Conservation (phyloP, 2,113 vertebrate species). For the Elanoides forficatus region DNA sequence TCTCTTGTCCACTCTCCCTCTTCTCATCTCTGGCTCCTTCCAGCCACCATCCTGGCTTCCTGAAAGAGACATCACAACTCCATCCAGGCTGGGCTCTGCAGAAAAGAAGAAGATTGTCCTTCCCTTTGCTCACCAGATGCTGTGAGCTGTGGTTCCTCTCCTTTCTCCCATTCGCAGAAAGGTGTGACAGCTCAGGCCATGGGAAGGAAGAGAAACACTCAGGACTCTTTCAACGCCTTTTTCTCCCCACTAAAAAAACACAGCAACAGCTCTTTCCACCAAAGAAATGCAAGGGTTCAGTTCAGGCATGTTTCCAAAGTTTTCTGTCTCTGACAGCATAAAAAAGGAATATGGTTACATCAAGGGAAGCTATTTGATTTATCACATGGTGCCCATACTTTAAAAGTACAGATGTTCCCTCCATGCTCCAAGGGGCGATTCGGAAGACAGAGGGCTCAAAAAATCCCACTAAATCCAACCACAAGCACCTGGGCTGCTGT, state of each 20-base stretch:
- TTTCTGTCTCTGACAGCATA: not conserved
- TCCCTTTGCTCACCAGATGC: not conserved
- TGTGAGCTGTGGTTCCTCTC: not conserved
- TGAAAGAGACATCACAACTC: not conserved
- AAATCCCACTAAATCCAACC: not conserved
- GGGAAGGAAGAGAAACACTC: not conserved
- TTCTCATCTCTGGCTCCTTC: not conserved
- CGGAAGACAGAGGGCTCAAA: slow-evolving; percentile 33
- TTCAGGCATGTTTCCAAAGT: not conserved
- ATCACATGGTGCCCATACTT: not conserved
- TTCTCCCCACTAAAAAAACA: not conserved
- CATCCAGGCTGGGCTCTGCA: not conserved
- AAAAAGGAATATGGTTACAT: not conserved
- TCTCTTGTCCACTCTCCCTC: not conserved
- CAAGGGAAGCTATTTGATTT: not conserved
- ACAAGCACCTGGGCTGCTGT: slow-evolving; percentile 35
- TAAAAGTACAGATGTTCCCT: slow-evolving; percentile 46
- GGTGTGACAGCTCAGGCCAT: not conserved
- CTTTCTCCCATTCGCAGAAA: not conserved
- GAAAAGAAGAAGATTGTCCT: not conserved
- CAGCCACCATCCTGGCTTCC: not conserved
- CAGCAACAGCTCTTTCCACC: not conserved
- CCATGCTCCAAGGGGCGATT: slow-evolving; percentile 9
- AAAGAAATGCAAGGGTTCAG: not conserved
- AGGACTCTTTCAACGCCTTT: not conserved